A percentile compares a stretch with the other conserved stretches of the same genome.
phyloP scores from a whole-genome alignment of 2,888 invertebrate genomes.

The Achlya flavicornis region DNA sequence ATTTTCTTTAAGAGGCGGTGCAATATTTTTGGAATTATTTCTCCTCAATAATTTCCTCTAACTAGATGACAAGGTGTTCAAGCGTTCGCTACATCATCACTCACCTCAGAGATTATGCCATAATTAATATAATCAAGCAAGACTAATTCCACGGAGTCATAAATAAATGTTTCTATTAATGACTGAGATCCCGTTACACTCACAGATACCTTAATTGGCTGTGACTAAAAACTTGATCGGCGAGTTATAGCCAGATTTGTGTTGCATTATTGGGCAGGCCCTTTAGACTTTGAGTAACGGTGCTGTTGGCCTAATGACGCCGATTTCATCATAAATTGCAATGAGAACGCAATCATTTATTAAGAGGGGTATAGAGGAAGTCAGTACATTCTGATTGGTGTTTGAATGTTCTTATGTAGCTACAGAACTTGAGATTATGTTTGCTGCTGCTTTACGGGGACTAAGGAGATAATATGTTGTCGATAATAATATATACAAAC shows the following conservation, averaged over 20 bases:
- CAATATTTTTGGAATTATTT: background rate
- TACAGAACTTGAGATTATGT: too few species aligned
- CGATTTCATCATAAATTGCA: background rate
- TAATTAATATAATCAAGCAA: background rate
- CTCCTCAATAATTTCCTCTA: background rate
- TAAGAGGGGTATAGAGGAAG: background rate
- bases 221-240: slow-evolving; percentile 2
- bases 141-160: background rate
- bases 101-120: background rate
- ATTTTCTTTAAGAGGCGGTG: background rate
- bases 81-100: background rate
- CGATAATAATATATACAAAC: too few species aligned
- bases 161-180: background rate
- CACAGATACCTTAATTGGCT: background rate
- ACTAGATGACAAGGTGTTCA: background rate
- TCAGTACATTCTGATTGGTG: background rate
- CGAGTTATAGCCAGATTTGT: background rate
- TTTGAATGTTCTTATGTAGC: too few species aligned
- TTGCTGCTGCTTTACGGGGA: too few species aligned
- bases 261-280: background rate
- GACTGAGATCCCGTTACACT: background rate
- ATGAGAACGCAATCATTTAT: background rate
- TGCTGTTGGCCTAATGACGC: background rate
- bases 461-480: too few species aligned
- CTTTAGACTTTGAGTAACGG: background rate